These are phyloP conservation scores for Lepidotrigona ventralis DNA, from an alignment of 1,140 invertebrate genomes.

Conservation along the genomic window DNA sequence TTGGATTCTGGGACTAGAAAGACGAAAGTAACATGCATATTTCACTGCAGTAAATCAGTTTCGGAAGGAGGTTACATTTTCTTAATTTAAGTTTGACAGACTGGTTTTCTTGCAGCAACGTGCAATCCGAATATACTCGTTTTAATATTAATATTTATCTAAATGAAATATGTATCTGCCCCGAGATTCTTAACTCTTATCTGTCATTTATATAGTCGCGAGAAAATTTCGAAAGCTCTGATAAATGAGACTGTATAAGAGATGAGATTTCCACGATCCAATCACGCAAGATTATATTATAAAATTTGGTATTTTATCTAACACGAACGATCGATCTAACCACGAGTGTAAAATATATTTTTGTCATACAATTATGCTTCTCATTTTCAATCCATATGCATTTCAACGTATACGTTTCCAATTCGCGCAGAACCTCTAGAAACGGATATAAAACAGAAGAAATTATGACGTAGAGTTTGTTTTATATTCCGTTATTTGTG, in stretches of 20 bases:
- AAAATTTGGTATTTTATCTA: neutral
- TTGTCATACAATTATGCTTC: neutral
- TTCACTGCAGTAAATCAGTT: neutral
- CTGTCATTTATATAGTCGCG: neutral
- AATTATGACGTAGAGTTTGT: conserved; percentile 12
- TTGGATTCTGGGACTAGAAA: neutral
- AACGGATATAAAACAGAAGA: neutral
- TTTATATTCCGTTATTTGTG: conserved; percentile 19
- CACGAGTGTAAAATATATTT: too few relatives aligned
- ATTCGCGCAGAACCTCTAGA: neutral
- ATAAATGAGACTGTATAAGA: neutral
- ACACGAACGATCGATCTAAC: neutral
- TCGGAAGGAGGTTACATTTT: neutral
- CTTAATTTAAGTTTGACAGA: neutral
- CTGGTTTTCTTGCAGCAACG: neutral
- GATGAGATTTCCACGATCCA: neutral
- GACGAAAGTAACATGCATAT: neutral
- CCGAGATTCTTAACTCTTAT: neutral
- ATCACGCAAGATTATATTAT: neutral
- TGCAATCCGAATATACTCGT: neutral
- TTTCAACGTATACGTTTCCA: neutral
- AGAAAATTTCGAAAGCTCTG: neutral
- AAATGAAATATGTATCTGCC: neutral
- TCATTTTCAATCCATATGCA: too few relatives aligned
- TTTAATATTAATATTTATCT: neutral